phyloP scores from a whole-genome alignment of 2,888 invertebrate species.

The Globia sparganii region DNA sequence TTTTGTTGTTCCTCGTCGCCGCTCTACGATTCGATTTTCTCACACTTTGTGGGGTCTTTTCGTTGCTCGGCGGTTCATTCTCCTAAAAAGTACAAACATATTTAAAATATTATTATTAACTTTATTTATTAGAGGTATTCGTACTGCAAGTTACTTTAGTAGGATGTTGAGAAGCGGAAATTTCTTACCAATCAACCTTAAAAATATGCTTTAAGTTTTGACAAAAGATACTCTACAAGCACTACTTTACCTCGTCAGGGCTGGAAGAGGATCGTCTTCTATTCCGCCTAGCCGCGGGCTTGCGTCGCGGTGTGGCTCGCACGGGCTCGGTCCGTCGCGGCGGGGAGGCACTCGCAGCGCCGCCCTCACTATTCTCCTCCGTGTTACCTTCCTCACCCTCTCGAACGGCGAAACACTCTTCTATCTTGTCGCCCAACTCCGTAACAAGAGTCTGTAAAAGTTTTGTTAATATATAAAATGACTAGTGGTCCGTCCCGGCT shows the following conservation, averaged over 20 bases:
- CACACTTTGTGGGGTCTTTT: slow-evolving; percentile 78
- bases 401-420: slow-evolving; percentile 91
- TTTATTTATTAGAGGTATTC: background rate
- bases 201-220: background rate
- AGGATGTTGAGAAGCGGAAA: background rate
- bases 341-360: slow-evolving; percentile 53
- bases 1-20: slow-evolving; percentile 74
- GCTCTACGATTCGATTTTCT: slow-evolving; percentile 83
- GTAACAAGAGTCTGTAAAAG: slow-evolving; percentile 88
- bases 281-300: slow-evolving; percentile 71
- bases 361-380: slow-evolving; percentile 56
- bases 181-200: background rate
- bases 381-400: slow-evolving; percentile 77
- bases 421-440: slow-evolving; percentile 92
- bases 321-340: slow-evolving; percentile 48
- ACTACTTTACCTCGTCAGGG: slow-evolving; percentile 79
- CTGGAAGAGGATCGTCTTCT: slow-evolving; percentile 80
- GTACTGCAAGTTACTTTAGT: background rate
- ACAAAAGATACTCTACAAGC: background rate
- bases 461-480: background rate
- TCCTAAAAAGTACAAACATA: slow-evolving; percentile 63
- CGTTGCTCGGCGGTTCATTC: slow-evolving; percentile 82
- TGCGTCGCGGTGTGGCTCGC: slow-evolving; percentile 77
- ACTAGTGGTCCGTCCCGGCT: too few species aligned
- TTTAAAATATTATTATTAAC: background rate